phyloP scores from a whole-genome alignment of 2,888 invertebrate genomes.

The Cheilosia urbana region DNA sequence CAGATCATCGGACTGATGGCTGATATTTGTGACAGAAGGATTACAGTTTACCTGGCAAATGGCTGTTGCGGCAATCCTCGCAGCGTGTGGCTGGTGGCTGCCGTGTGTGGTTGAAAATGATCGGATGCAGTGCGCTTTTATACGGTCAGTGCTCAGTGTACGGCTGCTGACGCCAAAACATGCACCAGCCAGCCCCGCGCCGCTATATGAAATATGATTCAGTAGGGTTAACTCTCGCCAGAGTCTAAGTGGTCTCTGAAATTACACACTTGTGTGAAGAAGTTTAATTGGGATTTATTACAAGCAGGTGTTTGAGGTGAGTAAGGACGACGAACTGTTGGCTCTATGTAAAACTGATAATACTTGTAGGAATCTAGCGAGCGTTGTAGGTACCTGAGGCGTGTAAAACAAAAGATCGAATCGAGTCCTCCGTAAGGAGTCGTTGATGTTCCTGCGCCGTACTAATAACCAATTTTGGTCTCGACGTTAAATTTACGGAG shows the following conservation, averaged over 20 bases:
- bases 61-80: conserved; percentile 56
- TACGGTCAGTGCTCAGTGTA: conserved; percentile 45
- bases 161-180: conserved; percentile 24
- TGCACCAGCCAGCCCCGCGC: not conserved
- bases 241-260: conserved; percentile 66
- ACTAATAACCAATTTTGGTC: too few relatives aligned
- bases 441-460: too few relatives aligned
- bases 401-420: too few relatives aligned
- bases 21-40: conserved; percentile 75
- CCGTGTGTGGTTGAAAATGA: conserved; percentile 62
- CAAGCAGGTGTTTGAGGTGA: conserved; percentile 69
- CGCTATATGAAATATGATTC: conserved; percentile 72
- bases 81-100: conserved; percentile 72
- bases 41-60: conserved; percentile 73
- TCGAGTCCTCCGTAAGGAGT: too few relatives aligned
- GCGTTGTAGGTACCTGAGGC: too few relatives aligned
- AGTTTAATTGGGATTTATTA: conserved; percentile 74
- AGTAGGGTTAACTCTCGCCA: conserved; percentile 60
- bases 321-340: conserved; percentile 42
- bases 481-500: too few relatives aligned
- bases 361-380: too few relatives aligned
- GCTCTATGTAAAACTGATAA: too few relatives aligned
- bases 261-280: conserved; percentile 71
- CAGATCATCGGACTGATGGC: conserved; percentile 70
- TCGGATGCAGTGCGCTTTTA: conserved; percentile 49